Evolutionary conservation across 1,140 invertebrate genomes (phyloP).

Genomic region (Meteorus sp.): DNA sequence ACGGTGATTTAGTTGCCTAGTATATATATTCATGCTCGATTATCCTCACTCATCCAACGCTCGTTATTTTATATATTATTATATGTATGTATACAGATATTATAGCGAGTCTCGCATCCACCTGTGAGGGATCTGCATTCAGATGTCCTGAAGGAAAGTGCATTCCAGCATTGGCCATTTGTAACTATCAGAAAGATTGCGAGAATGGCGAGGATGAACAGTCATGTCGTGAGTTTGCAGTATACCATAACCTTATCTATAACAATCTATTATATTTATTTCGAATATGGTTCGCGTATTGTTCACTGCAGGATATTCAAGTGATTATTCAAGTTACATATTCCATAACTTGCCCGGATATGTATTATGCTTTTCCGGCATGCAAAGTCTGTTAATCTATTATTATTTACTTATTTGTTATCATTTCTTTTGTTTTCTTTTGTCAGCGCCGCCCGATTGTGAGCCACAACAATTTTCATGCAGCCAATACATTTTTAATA

Average conservation of each 20-base stretch:
- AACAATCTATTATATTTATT: neutral
- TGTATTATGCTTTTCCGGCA: constrained; percentile 10
- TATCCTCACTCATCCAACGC: neutral
- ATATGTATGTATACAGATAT: constrained; percentile 15
- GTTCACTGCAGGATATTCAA: constrained; percentile 8
- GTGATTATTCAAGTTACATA: no score
- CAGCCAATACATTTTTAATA: constrained; percentile 89
- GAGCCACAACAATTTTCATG: constrained; percentile 84
- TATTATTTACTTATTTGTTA: neutral
- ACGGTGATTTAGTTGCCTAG: constrained; percentile 31
- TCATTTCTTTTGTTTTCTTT: constrained; percentile 40
- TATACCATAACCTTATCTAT: constrained; percentile 11
- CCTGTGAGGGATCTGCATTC: constrained; percentile 56
- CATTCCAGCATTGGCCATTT: constrained; percentile 80
- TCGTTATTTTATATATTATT: neutral
- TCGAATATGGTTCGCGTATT: neutral
- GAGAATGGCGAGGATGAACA: constrained; percentile 89
- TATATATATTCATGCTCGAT: constrained; percentile 28
- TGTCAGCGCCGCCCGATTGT: constrained; percentile 88
- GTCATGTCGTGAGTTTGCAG: constrained; percentile 74
- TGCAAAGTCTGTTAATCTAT: constrained; percentile 1
- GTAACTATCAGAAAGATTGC: constrained; percentile 90
- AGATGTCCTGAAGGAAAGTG: constrained; percentile 83
- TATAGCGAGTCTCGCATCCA: neutral
- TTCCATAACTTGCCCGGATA: no score